Conservation (phyloP, 1,140 invertebrate genomes). For the Papilio glaucus region DNA sequence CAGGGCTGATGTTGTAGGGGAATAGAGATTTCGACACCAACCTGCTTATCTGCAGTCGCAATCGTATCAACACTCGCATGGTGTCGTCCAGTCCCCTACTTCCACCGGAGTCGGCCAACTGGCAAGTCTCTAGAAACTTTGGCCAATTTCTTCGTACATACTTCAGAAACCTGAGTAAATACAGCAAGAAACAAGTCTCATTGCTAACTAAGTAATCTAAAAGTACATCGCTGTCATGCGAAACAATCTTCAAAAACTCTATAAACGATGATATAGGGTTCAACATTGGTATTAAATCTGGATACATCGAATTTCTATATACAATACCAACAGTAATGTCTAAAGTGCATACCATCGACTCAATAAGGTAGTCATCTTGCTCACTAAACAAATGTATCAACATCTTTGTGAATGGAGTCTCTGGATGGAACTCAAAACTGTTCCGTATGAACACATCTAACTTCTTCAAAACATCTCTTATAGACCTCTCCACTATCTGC, state of each 20-base stretch:
- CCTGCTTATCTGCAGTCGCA: constrained; percentile 91
- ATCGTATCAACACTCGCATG: constrained; percentile 91
- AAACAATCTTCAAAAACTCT: constrained; percentile 92
- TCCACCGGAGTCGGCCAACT: constrained; percentile 80
- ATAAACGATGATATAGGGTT: constrained; percentile 93
- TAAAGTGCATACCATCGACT: constrained; percentile 95
- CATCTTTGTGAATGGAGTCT: constrained; percentile 93
- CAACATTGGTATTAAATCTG: constrained; percentile 90
- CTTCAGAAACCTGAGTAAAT: constrained; percentile 93
- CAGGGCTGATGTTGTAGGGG: constrained; percentile 95
- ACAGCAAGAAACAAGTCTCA: constrained; percentile 95
- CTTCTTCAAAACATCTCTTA: constrained; percentile 91
- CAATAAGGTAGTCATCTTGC: constrained; percentile 95
- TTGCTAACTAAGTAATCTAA: constrained; percentile 95
- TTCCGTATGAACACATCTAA: constrained; percentile 92
- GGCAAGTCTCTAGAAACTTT: constrained; percentile 91
- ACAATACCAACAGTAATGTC: constrained; percentile 94
- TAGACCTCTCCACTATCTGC: constrained; percentile 93
- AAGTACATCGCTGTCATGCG: constrained; percentile 91
- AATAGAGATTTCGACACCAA: constrained; percentile 92
- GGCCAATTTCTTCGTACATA: constrained; percentile 93
- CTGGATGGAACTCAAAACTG: constrained; percentile 92
- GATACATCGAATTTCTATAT: constrained; percentile 90
- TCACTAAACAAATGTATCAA: constrained; percentile 94
- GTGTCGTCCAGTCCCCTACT: constrained; percentile 90